Percentiles rank a stretch among this genome's conserved stretches.
These are phyloP conservation scores for Parnassius smintheus DNA, from an alignment of 2,888 invertebrate species.

Conservation along the genomic window DNA sequence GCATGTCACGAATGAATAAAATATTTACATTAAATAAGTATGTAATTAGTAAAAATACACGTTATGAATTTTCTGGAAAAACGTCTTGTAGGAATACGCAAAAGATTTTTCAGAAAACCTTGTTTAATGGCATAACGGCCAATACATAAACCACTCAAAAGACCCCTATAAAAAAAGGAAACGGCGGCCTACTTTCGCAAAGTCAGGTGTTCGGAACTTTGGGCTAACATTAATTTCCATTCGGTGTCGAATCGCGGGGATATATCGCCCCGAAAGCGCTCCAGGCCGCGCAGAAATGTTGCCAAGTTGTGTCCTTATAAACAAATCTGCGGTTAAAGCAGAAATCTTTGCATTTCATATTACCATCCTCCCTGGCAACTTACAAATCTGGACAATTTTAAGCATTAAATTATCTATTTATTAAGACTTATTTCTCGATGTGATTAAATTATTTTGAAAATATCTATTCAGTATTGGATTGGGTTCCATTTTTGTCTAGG, in stretches of 20 bases:
- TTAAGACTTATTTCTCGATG: too few species aligned
- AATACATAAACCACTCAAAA: slow-evolving; percentile 52
- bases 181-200: slow-evolving; percentile 57
- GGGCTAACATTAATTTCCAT: slow-evolving; percentile 74
- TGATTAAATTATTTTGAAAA: too few species aligned
- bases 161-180: slow-evolving; percentile 52
- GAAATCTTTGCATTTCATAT: background rate
- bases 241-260: slow-evolving; percentile 52
- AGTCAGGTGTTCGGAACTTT: slow-evolving; percentile 65
- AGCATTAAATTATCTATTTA: too few species aligned
- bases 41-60: too few species aligned
- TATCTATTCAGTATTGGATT: too few species aligned
- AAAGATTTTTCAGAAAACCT: slow-evolving; percentile 13
- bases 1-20: too few species aligned
- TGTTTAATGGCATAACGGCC: slow-evolving; percentile 16
- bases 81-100: background rate
- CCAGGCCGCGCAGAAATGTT: slow-evolving; percentile 7
- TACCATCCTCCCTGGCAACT: background rate
- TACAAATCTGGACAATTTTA: background rate
- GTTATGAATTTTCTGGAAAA: background rate
- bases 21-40: too few species aligned
- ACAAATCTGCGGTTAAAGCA: slow-evolving; percentile 11
- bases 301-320: slow-evolving; percentile 16
- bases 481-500: too few species aligned
- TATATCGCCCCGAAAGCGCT: slow-evolving; percentile 29